phyloP scores from a whole-genome alignment of 1,140 invertebrate genomes.

The Orchestia grillus region DNA sequence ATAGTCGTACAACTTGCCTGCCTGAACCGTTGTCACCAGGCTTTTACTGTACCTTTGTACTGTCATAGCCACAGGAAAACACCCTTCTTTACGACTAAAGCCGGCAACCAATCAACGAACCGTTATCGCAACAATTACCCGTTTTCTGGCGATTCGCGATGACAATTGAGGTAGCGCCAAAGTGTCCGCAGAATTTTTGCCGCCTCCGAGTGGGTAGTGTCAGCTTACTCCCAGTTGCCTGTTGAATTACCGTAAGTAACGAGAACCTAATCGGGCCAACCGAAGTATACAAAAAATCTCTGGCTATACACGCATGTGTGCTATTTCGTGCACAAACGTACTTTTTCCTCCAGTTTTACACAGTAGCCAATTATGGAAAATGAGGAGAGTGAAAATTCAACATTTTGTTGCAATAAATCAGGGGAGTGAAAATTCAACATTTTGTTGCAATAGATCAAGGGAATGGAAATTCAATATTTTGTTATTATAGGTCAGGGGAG shows the following conservation, averaged over 20 bases:
- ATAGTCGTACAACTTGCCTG: not conserved
- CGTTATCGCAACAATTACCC: not conserved
- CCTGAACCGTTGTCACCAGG: not conserved
- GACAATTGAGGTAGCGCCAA: not conserved
- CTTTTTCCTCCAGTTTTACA: no score
- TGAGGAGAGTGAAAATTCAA: no score
- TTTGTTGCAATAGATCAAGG: no score
- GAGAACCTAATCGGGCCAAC: not conserved
- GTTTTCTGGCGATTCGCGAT: not conserved
- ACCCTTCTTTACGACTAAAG: not conserved
- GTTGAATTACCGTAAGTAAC: not conserved
- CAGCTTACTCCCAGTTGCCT: not conserved
- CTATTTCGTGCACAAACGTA: no score
- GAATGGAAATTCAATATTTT: no score
- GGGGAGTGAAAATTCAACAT: no score
- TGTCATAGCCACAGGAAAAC: not conserved
- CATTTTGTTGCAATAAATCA: no score
- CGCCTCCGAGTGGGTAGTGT: not conserved
- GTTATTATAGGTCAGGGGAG: no score
- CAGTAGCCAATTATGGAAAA: no score
- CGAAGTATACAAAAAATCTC: not conserved
- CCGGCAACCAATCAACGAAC: not conserved
- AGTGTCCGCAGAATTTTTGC: not conserved
- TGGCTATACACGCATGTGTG: no score
- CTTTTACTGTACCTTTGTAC: not conserved